Conservation (phyloP, 2,113 vertebrate species). For the Herpetotheres cachinnans region DNA sequence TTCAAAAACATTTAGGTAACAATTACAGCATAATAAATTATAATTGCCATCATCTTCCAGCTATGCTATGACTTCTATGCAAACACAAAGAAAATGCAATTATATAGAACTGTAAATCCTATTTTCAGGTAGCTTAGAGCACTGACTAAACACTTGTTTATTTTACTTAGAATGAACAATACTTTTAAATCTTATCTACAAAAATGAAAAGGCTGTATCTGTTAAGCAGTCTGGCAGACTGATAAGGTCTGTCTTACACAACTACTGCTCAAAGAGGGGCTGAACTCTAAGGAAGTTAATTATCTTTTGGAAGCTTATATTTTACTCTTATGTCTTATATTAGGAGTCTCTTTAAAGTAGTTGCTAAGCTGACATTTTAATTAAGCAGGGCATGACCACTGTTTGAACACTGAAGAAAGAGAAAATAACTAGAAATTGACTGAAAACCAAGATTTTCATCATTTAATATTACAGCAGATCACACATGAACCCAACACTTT, state of each 20-base stretch:
- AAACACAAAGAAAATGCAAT: constrained; percentile 78
- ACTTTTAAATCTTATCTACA: not conserved
- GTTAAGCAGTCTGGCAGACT: not conserved
- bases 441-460: not conserved
- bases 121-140: constrained; percentile 65
- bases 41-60: constrained; percentile 80
- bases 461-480: not conserved
- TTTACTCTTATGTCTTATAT: not conserved
- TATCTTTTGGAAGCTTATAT: not conserved
- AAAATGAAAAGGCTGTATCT: not conserved
- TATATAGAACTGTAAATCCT: constrained; percentile 66
- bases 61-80: constrained; percentile 68
- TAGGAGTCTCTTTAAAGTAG: not conserved
- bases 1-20: constrained; percentile 87
- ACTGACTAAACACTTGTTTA: constrained; percentile 48
- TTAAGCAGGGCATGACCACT: not conserved
- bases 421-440: not conserved
- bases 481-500: not conserved
- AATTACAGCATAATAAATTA: constrained; percentile 86
- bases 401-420: not conserved
- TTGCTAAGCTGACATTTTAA: not conserved
- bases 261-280: not conserved
- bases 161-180: constrained; percentile 43
- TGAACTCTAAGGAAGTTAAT: not conserved
- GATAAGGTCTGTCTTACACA: not conserved